These are phyloP conservation scores for Lasaia peninsularis DNA, from an alignment of 1,140 invertebrate genomes.

Conservation along the genomic window DNA sequence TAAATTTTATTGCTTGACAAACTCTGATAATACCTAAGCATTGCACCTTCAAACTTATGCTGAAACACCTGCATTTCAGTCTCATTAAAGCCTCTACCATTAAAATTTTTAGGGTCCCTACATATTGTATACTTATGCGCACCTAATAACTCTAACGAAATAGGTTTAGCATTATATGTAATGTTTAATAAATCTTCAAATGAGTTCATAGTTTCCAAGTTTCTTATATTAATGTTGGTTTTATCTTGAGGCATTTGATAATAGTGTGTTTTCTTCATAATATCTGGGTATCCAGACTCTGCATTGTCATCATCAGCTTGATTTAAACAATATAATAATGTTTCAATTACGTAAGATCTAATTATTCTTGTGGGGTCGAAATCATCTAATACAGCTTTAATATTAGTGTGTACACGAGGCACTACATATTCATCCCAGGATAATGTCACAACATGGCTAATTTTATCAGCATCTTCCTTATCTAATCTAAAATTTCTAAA, in stretches of 20 bases:
- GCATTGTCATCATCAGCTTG: conserved; percentile 69
- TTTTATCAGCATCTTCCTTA: conserved; percentile 65
- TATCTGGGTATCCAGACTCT: conserved; percentile 63
- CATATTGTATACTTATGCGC: conserved; percentile 72
- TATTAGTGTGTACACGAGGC: conserved; percentile 76
- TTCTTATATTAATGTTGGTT: conserved; percentile 52
- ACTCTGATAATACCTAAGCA: conserved; percentile 63
- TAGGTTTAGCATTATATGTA: conserved; percentile 39
- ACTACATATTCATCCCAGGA: conserved; percentile 83
- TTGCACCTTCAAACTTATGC: conserved; percentile 73
- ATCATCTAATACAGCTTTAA: conserved; percentile 60
- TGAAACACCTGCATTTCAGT: conserved; percentile 70
- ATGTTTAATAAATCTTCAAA: conserved; percentile 69
- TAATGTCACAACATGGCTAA: conserved; percentile 76
- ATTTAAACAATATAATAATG: conserved; percentile 67
- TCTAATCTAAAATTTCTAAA: conserved; percentile 74
- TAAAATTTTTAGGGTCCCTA: conserved; percentile 56
- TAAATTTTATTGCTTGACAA: conserved; percentile 70
- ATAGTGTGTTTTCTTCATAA: conserved; percentile 73
- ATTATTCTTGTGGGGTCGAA: conserved; percentile 62
- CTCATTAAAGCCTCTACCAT: conserved; percentile 63
- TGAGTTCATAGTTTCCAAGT: conserved; percentile 63
- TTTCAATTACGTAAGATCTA: conserved; percentile 46
- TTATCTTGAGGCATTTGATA: conserved; percentile 52
- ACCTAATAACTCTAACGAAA: conserved; percentile 50